A percentile compares a stretch with the other conserved stretches of the same genome.
These are phyloP conservation scores for Tenthredo scrophulariae DNA, from an alignment of 2,888 invertebrate genomes.

Conservation along the genomic window DNA sequence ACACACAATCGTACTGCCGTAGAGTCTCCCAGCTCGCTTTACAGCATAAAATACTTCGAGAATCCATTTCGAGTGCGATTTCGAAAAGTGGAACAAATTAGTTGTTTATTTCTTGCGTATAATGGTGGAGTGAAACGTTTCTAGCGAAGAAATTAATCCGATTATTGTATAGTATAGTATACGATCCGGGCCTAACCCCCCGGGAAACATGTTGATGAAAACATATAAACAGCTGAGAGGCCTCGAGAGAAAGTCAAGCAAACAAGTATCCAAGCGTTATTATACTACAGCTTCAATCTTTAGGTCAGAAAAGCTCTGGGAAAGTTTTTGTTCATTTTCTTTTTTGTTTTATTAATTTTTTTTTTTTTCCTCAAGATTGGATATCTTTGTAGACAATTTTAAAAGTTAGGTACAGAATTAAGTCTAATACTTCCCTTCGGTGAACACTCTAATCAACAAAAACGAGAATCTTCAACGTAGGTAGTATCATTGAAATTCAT, in stretches of 20 bases:
- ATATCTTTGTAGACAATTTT: not conserved
- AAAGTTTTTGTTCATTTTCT: not conserved
- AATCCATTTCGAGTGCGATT: constrained; percentile 32
- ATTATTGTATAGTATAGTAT: not conserved
- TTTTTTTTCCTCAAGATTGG: not conserved
- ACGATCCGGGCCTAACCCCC: not conserved
- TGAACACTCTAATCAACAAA: not conserved
- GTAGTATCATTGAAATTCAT: not conserved
- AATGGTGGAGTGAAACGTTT: constrained; percentile 41
- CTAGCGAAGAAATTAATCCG: constrained; percentile 31
- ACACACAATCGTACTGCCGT: not conserved
- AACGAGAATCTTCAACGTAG: not conserved
- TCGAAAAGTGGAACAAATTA: constrained; percentile 43
- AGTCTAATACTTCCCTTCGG: not conserved
- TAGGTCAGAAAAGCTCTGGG: not conserved
- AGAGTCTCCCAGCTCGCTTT: not conserved
- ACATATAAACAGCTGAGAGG: constrained; percentile 31
- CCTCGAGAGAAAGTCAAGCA: constrained; percentile 27
- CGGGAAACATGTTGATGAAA: constrained; percentile 34
- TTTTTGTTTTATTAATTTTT: not conserved
- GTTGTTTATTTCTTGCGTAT: constrained; percentile 22
- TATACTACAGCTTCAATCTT: not conserved
- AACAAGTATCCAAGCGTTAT: not conserved
- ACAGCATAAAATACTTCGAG: not conserved
- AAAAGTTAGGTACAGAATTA: not conserved